These are phyloP conservation scores for Palythoa grandiflora DNA, from an alignment of 92 coral and sea anemone genomes.

Conservation along the genomic window DNA sequence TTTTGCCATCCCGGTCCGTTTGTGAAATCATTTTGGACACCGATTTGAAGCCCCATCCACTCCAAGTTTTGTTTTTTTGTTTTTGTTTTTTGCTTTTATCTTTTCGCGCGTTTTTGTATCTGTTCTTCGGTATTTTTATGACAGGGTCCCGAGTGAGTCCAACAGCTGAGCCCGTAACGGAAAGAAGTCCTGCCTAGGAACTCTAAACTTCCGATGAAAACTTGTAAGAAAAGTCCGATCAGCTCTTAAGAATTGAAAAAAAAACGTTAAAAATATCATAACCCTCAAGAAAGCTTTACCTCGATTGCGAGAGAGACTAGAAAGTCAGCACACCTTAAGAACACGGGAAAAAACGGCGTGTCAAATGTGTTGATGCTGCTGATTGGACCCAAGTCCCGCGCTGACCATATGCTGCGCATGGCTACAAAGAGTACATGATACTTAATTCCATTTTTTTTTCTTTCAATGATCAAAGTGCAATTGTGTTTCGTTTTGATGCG, in stretches of 20 bases:
- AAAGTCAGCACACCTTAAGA: background rate
- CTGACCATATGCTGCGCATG: background rate
- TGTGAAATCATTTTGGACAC: background rate
- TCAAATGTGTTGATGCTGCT: background rate
- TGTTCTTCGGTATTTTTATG: background rate
- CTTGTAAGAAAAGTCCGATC: too few species aligned
- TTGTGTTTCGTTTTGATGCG: too few species aligned
- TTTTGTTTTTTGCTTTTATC: background rate
- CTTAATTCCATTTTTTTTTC: too few species aligned
- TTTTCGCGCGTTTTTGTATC: background rate
- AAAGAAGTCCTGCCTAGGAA: too few species aligned
- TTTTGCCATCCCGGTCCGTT: background rate
- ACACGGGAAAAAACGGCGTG: background rate
- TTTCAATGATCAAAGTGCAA: background rate
- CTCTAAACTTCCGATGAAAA: too few species aligned
- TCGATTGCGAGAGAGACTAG: background rate
- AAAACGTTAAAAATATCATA: too few species aligned
- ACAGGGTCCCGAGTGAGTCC: too few species aligned
- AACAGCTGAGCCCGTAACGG: too few species aligned
- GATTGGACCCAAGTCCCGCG: background rate
- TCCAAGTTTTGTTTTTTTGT: background rate
- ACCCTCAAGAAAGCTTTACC: too few species aligned
- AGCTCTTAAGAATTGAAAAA: too few species aligned
- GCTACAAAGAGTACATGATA: background rate
- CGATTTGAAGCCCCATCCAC: background rate